A percentile compares a stretch with the other conserved stretches of the same genome.
These are phyloP conservation scores for Parotia lawesii DNA, from an alignment of 2,113 vertebrate species.

Conservation along the genomic window DNA sequence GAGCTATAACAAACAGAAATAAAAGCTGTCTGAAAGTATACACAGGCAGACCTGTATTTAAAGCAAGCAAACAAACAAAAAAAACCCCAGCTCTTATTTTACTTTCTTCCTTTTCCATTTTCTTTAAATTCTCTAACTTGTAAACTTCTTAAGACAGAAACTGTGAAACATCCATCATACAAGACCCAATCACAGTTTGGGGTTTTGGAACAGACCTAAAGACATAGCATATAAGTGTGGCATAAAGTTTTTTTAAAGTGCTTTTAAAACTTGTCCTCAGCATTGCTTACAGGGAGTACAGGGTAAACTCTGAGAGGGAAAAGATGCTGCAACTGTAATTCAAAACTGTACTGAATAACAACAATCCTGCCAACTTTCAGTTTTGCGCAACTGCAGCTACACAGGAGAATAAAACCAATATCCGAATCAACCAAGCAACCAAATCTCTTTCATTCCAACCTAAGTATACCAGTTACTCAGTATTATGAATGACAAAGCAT, in stretches of 20 bases:
- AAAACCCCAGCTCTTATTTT: background rate
- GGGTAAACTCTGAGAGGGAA: background rate
- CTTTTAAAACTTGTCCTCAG: background rate
- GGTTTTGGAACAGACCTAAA: background rate
- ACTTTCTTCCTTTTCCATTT: background rate
- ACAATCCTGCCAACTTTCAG: background rate
- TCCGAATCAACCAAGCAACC: background rate
- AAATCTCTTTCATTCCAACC: background rate
- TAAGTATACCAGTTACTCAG: background rate
- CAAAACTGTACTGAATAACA: background rate
- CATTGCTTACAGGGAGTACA: background rate
- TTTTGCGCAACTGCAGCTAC: background rate
- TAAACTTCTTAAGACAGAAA: background rate
- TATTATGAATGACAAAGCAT: background rate
- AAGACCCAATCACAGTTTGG: background rate
- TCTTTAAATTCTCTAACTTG: background rate
- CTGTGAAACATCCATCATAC: background rate
- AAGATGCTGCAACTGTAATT: background rate
- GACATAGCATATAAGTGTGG: background rate
- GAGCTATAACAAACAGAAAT: background rate
- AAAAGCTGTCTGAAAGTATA: background rate
- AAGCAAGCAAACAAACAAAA: background rate
- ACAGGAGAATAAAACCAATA: background rate
- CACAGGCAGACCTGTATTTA: background rate
- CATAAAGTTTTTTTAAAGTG: background rate